phyloP scores from a whole-genome alignment of 2,888 invertebrate genomes.

The Hanleya hanleyi region DNA sequence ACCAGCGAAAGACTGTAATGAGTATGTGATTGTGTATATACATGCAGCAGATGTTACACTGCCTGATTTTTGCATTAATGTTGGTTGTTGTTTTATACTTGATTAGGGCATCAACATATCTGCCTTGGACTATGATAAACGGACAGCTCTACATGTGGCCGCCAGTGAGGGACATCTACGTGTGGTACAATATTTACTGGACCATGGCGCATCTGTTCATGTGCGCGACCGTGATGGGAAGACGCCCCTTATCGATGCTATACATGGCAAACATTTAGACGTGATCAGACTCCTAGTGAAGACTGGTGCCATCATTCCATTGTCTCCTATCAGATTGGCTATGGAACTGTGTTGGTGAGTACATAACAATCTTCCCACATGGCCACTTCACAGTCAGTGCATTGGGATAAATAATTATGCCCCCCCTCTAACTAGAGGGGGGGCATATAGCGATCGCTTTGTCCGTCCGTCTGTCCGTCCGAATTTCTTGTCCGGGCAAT shows the following conservation, averaged over 20 bases:
- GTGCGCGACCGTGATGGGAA: constrained; percentile 78
- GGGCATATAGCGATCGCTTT: no score
- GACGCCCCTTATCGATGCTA: constrained; percentile 80
- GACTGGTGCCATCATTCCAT: constrained; percentile 82
- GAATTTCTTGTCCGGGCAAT: no score
- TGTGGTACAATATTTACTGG: constrained; percentile 83
- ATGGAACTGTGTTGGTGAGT: constrained; percentile 80
- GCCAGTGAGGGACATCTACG: constrained; percentile 81
- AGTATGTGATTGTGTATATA: no score
- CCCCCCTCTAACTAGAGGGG: no score
- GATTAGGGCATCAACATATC: constrained; percentile 85
- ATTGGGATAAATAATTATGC: no score
- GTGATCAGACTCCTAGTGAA: constrained; percentile 80
- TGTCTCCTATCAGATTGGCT: constrained; percentile 78
- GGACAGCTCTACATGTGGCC: constrained; percentile 88
- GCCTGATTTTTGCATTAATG: no score
- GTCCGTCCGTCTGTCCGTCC: no score
- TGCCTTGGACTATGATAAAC: constrained; percentile 82
- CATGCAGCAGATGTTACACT: no score
- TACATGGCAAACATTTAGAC: constrained; percentile 69
- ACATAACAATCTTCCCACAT: neutral
- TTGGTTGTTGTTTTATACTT: no score
- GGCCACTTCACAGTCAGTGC: no score
- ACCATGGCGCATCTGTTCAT: constrained; percentile 88
- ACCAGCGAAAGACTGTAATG: no score